Percentiles rank a stretch among this genome's conserved stretches.
These are phyloP conservation scores for Hycleus cichorii DNA, from an alignment of 1,140 invertebrate species.

Conservation along the genomic window DNA sequence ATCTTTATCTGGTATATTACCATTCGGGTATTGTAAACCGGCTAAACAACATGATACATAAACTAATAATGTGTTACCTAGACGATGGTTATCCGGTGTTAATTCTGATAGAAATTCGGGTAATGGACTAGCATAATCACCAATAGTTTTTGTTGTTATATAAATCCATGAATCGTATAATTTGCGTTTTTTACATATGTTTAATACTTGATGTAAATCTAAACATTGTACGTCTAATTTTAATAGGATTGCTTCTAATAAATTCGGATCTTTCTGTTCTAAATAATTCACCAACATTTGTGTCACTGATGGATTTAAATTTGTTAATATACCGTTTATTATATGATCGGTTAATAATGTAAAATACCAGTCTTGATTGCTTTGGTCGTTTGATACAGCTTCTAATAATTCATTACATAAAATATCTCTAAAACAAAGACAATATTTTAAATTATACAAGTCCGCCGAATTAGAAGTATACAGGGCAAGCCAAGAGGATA, in stretches of 20 bases:
- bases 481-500: no score
- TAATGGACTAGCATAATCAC: slow-evolving; percentile 76
- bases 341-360: slow-evolving; percentile 45
- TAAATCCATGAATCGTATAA: slow-evolving; percentile 85
- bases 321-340: slow-evolving; percentile 38
- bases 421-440: slow-evolving; percentile 30
- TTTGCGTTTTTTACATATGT: slow-evolving; percentile 66
- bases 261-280: slow-evolving; percentile 50
- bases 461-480: neutral
- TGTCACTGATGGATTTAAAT: slow-evolving; percentile 56
- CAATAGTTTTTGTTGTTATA: slow-evolving; percentile 77
- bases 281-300: slow-evolving; percentile 58
- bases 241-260: slow-evolving; percentile 73
- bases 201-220: slow-evolving; percentile 82
- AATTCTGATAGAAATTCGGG: slow-evolving; percentile 63
- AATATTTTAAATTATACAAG: neutral
- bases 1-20: slow-evolving; percentile 67
- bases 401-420: slow-evolving; percentile 48
- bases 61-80: slow-evolving; percentile 88
- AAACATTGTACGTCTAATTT: slow-evolving; percentile 76
- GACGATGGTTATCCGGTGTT: slow-evolving; percentile 43
- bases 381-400: slow-evolving; percentile 33
- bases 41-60: slow-evolving; percentile 91
- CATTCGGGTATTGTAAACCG: slow-evolving; percentile 82
- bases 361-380: slow-evolving; percentile 40